Evolutionary conservation across 2,888 invertebrate species (phyloP).

Genomic region (Ectemnius continuus): DNA sequence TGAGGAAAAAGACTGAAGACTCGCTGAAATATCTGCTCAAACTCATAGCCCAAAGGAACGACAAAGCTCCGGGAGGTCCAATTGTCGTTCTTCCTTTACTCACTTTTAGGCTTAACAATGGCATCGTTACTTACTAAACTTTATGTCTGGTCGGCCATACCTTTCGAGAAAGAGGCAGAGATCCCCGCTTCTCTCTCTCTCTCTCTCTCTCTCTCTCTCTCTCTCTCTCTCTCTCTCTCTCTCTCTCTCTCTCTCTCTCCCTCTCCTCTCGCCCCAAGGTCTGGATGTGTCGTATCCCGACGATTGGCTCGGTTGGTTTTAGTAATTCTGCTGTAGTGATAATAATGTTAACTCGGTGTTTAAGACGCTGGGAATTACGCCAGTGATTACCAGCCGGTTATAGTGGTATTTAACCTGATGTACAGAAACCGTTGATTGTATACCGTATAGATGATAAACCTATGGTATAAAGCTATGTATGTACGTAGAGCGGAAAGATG

Average conservation of each 20-base stretch:
- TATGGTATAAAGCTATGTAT: slow-evolving; percentile 11
- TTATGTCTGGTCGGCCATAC: slow-evolving; percentile 17
- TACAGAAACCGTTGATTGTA: slow-evolving; percentile 55
- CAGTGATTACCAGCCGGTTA: slow-evolving; percentile 29
- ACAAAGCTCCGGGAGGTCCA: background rate
- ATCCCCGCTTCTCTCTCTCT: no score
- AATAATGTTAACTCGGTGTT: slow-evolving; percentile 63
- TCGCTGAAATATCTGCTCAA: slow-evolving; percentile 58
- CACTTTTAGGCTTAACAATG: slow-evolving; percentile 45
- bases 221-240: no score
- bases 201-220: no score
- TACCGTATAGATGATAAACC: slow-evolving; percentile 21
- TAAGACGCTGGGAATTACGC: slow-evolving; percentile 56
- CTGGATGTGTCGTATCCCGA: slow-evolving; percentile 27
- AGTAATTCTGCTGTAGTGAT: slow-evolving; percentile 62
- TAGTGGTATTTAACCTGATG: slow-evolving; percentile 48
- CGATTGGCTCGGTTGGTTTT: slow-evolving; percentile 42
- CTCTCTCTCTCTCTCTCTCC: no score
- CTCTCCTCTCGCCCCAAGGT: slow-evolving; percentile 16
- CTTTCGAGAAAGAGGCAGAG: slow-evolving; percentile 13
- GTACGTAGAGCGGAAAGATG: slow-evolving; percentile 12
- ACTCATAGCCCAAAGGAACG: slow-evolving; percentile 20
- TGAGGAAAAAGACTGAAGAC: slow-evolving; percentile 7
- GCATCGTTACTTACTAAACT: slow-evolving; percentile 50
- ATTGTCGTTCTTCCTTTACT: slow-evolving; percentile 20